Evolutionary conservation across 2,888 invertebrate species (phyloP), one percentile per base, ranked within the genome.

Genomic region (Drosophila nigricruria): DNA sequence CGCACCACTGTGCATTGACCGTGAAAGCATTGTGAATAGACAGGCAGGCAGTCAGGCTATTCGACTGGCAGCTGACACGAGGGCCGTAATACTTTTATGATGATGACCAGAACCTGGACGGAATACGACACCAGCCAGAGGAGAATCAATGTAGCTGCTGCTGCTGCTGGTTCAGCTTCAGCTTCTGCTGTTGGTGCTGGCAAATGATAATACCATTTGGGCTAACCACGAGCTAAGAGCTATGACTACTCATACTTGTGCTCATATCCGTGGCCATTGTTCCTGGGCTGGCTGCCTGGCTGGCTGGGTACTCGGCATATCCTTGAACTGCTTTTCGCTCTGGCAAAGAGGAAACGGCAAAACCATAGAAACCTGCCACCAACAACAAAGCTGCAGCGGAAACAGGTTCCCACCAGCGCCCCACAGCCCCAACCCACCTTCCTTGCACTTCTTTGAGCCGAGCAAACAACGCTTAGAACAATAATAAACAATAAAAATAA

Each of bases 401-500:
- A 53, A 36, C 53, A 25, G 36, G 25, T 38, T 25, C n/a, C 36
- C 53, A 8, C 30, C 30, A 16, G 42, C 14, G 3, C 1, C 5
- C 18, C 0, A 18, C 25, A 10, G n/a, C 25, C 57, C 30, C n/a
- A n/a, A n/a, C n/a, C n/a, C n/a, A n/a, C n/a, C n/a, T n/a, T 10
- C n/a, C 16, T 23, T 9, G 14, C 23, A 36, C 23, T 5, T 34
- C 65, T 50, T 34, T 43, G 42, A 69, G 56, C 49, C 81, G 64
- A 57, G 68, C 77, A 77, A 84, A 79, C 89, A 81, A 42, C 63
- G 85, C 88, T 88, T 84, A 88, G 82, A 86, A 86, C 85, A 86
- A 86, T 86, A 89, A 88, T 88, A 89, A 86, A 89, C 88, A 89
- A 85, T 81, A 85, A 80, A 82, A 86, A 88, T 79, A 87, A 84